Percentiles rank a stretch among this genome's conserved stretches.
Evolutionary conservation across 2,797 vertebrate genomes (phyloP).

Genomic region (Leptodactylus fallax): DNA sequence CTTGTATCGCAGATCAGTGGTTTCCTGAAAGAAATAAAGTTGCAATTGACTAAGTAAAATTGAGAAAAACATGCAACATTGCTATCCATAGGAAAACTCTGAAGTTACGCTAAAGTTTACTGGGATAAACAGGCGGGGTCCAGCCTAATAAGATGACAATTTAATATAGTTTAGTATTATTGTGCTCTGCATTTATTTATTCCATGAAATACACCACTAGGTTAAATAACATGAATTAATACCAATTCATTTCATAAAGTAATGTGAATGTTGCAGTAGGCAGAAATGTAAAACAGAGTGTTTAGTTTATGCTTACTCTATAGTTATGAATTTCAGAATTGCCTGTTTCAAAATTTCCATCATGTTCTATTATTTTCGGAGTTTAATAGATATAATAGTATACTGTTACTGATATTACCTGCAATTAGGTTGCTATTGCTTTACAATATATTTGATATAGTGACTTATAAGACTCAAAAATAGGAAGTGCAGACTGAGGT

Average conservation of each 20-base stretch:
- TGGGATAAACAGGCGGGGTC: no score
- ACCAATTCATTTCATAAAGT: not conserved
- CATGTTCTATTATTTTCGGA: not conserved
- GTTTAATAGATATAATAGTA: conserved; percentile 8
- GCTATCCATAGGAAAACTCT: no score
- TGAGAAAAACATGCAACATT: no score
- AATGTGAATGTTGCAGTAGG: not conserved
- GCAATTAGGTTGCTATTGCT: not conserved
- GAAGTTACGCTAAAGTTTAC: no score
- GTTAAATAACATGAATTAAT: not conserved
- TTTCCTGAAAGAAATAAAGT: no score
- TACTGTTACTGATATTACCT: not conserved
- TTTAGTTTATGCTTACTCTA: not conserved
- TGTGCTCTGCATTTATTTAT: not conserved
- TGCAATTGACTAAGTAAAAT: no score
- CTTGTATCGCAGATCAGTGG: no score
- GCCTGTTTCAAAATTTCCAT: not conserved
- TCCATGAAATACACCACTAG: not conserved
- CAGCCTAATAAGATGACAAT: not conserved
- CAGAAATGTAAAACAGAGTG: not conserved
- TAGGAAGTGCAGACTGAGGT: conserved; percentile 45
- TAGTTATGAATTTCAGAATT: not conserved
- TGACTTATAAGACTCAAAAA: conserved; percentile 1
- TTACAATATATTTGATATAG: conserved; percentile 9
- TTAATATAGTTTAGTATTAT: not conserved